A percentile compares a stretch with the other conserved stretches of the same genome.
Conservation (phyloP, 2,797 vertebrate species). For the Neosilurus mollespiculum region DNA sequence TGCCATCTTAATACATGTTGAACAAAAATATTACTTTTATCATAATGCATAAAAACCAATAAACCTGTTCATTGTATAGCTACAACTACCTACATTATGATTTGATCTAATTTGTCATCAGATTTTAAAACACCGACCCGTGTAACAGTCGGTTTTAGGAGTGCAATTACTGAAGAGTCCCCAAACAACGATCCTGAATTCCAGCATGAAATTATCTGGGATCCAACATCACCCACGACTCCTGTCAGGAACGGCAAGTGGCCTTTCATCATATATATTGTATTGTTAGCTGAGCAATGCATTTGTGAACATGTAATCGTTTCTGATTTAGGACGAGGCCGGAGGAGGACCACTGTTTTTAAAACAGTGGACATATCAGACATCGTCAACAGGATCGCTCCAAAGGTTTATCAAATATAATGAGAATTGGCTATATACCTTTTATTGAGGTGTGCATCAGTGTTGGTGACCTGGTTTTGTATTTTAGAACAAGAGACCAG, state of each 20-base stretch:
- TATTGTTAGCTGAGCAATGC: background rate
- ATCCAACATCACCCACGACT: constrained; percentile 82
- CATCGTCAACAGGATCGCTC: constrained; percentile 75
- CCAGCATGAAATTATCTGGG: constrained; percentile 94
- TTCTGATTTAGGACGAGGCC: constrained; percentile 63
- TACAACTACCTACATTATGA: background rate
- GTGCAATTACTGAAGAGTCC: constrained; percentile 65
- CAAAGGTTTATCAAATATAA: constrained; percentile 62
- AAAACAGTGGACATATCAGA: constrained; percentile 67
- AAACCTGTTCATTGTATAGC: too few species aligned
- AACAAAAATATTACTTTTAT: too few species aligned
- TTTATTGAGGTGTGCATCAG: background rate
- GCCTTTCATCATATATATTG: background rate
- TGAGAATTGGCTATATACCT: too few species aligned
- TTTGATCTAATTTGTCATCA: constrained; percentile 28
- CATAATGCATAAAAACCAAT: too few species aligned
- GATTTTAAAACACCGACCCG: constrained; percentile 73
- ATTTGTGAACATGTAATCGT: background rate
- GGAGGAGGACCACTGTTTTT: constrained; percentile 42
- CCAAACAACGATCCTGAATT: constrained; percentile 81
- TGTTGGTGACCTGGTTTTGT: background rate
- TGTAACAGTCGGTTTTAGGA: constrained; percentile 39
- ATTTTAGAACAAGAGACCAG: constrained; percentile 77
- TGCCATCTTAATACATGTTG: too few species aligned
- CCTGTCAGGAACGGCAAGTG: constrained; percentile 74